Evolutionary conservation across 1,140 invertebrate species (phyloP).

Genomic region (Hyphantria cunea): DNA sequence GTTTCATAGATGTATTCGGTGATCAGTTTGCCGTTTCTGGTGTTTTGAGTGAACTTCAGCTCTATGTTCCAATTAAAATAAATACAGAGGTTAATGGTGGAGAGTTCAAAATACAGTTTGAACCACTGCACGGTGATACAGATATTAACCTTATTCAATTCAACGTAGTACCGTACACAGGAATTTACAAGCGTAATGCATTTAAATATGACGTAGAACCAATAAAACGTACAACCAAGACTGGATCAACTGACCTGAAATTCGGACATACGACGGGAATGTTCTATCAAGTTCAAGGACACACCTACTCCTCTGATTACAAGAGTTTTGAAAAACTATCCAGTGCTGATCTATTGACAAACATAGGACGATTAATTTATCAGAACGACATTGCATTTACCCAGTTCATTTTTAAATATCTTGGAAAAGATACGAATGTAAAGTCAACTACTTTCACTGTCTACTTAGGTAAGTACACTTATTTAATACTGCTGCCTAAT

Average conservation of each 20-base stretch:
- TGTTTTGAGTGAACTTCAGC: conserved; percentile 82
- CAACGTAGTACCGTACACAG: conserved; percentile 82
- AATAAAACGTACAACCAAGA: neutral
- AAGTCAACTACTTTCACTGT: conserved; percentile 52
- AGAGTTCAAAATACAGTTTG: conserved; percentile 66
- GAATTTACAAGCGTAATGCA: neutral
- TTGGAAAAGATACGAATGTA: conserved; percentile 59
- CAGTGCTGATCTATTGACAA: conserved; percentile 37
- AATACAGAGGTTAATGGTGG: conserved; percentile 72
- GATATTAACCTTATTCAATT: conserved; percentile 81
- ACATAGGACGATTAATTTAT: conserved; percentile 40
- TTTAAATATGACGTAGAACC: neutral
- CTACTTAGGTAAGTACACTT: conserved; percentile 59
- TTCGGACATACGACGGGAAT: neutral
- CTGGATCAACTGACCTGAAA: neutral
- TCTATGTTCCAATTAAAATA: conserved; percentile 79
- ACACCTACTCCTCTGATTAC: neutral
- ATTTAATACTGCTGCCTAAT: no score
- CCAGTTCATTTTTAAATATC: conserved; percentile 61
- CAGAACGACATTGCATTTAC: conserved; percentile 62
- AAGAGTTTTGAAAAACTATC: neutral
- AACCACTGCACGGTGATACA: conserved; percentile 73
- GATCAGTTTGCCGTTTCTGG: conserved; percentile 83
- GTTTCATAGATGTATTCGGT: conserved; percentile 85
- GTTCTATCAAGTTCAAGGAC: neutral